Evolutionary conservation across 2,113 vertebrate species (phyloP).

Genomic region (Sturnus vulgaris): DNA sequence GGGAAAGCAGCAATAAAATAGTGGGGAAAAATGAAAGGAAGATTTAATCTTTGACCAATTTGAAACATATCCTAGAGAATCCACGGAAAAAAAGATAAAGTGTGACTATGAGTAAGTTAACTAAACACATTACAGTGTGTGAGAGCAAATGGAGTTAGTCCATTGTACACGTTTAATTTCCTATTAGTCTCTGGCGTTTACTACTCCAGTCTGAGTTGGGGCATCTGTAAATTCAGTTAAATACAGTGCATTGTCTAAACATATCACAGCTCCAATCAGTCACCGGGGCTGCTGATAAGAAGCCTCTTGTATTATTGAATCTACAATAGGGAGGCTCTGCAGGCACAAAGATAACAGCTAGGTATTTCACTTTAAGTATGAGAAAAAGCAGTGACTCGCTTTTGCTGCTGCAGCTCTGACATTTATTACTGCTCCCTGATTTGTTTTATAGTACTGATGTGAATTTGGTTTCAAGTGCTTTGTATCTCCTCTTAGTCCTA

Average conservation of each 20-base stretch:
- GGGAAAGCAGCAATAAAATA: constrained; percentile 69
- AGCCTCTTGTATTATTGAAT: constrained; percentile 89
- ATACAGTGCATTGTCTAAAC: constrained; percentile 88
- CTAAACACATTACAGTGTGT: constrained; percentile 77
- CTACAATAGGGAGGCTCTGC: constrained; percentile 86
- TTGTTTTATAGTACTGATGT: constrained; percentile 63
- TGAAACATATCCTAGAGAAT: constrained; percentile 80
- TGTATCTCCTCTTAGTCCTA: constrained; percentile 54
- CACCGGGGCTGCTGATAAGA: constrained; percentile 83
- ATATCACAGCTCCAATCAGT: constrained; percentile 88
- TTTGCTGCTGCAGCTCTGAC: constrained; percentile 69
- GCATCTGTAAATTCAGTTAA: constrained; percentile 90
- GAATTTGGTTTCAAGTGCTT: constrained; percentile 63
- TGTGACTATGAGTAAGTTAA: constrained; percentile 80
- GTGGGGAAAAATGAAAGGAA: constrained; percentile 72
- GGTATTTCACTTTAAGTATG: constrained; percentile 83
- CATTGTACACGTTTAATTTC: constrained; percentile 89
- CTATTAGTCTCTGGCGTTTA: constrained; percentile 83
- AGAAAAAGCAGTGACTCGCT: constrained; percentile 59
- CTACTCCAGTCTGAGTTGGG: constrained; percentile 73
- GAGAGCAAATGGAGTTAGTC: constrained; percentile 82
- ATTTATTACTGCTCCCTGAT: constrained; percentile 77
- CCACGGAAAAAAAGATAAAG: constrained; percentile 80
- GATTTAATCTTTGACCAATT: constrained; percentile 82
- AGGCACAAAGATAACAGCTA: constrained; percentile 83